Conservation (phyloP, 2,888 invertebrate species). For the Rhagophthalmus giganteus region DNA sequence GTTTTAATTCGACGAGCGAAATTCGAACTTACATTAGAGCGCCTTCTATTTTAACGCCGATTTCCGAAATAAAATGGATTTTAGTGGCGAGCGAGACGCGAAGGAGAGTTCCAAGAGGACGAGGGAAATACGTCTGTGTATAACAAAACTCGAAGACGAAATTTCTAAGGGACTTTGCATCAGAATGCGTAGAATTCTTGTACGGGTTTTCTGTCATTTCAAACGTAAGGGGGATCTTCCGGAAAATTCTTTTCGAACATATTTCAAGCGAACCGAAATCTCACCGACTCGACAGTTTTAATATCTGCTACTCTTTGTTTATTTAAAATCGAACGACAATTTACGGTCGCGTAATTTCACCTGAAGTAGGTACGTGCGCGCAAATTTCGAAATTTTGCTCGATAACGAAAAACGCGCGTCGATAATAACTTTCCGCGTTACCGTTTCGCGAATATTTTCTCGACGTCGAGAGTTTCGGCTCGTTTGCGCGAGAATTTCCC, state of each 20-base stretch:
- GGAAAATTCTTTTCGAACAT: slow-evolving; percentile 20
- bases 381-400: slow-evolving; percentile 16
- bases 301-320: slow-evolving; percentile 3
- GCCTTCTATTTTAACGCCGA: slow-evolving; percentile 18
- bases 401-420: slow-evolving; percentile 13
- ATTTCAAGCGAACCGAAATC: slow-evolving; percentile 1
- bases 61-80: slow-evolving; percentile 23
- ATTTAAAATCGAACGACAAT: slow-evolving; percentile 2
- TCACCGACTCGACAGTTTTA: slow-evolving; percentile 9
- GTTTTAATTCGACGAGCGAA: slow-evolving; percentile 7
- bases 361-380: slow-evolving; percentile 4
- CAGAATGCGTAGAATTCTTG: slow-evolving; percentile 24
- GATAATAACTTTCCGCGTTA: slow-evolving; percentile 11
- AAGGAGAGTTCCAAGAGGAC: background rate
- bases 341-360: background rate
- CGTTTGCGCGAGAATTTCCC: slow-evolving; percentile 15
- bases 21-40: slow-evolving; percentile 14
- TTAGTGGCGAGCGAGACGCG: no score
- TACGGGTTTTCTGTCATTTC: slow-evolving; percentile 21
- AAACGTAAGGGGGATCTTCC: slow-evolving; percentile 21
- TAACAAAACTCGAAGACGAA: slow-evolving; percentile 15
- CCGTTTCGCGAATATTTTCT: slow-evolving; percentile 11
- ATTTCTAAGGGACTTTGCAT: slow-evolving; percentile 17
- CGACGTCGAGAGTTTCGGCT: slow-evolving; percentile 14
- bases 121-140: slow-evolving; percentile 3